These are phyloP conservation scores for Eremophila alpestris DNA, from an alignment of 2,797 vertebrate species.

Conservation along the genomic window DNA sequence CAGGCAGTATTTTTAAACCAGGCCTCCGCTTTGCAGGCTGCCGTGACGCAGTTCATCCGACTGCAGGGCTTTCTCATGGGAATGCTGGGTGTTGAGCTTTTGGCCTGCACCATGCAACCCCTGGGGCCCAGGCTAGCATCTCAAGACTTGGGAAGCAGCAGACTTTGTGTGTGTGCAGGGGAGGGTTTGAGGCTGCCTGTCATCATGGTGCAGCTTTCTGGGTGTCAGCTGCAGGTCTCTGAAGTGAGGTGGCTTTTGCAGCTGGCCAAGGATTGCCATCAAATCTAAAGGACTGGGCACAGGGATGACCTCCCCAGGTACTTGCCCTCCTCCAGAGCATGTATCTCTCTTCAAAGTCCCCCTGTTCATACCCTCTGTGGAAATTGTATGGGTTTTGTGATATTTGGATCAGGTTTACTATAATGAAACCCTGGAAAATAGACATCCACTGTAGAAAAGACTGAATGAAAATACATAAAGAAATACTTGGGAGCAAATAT, in stretches of 20 bases:
- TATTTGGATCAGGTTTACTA: not conserved
- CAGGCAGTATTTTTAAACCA: slow-evolving; percentile 77
- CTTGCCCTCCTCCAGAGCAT: not conserved
- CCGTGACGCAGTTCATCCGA: slow-evolving; percentile 65
- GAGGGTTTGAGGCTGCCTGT: not conserved
- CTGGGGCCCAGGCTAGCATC: not conserved
- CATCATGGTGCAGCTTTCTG: not conserved
- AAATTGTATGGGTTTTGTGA: rapidly evolving
- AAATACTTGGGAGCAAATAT: not conserved
- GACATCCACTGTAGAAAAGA: not conserved
- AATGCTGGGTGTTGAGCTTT: slow-evolving; percentile 67
- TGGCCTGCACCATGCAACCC: not conserved
- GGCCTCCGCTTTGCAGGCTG: slow-evolving; percentile 58
- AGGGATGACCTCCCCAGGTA: not conserved
- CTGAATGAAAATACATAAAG: not conserved
- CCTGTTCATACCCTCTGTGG: not conserved
- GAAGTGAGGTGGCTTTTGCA: not conserved
- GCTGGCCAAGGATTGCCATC: not conserved
- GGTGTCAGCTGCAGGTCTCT: not conserved
- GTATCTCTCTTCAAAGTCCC: not conserved
- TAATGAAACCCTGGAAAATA: not conserved
- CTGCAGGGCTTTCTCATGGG: slow-evolving; percentile 82
- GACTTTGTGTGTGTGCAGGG: not conserved
- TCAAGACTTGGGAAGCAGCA: slow-evolving; percentile 18
- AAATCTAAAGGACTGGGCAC: rapidly evolving